Base-by-base conservation (phyloP, 30 jellyfish, hydroid and myxozoan species). In the Chironex yamaguchii region DNA sequence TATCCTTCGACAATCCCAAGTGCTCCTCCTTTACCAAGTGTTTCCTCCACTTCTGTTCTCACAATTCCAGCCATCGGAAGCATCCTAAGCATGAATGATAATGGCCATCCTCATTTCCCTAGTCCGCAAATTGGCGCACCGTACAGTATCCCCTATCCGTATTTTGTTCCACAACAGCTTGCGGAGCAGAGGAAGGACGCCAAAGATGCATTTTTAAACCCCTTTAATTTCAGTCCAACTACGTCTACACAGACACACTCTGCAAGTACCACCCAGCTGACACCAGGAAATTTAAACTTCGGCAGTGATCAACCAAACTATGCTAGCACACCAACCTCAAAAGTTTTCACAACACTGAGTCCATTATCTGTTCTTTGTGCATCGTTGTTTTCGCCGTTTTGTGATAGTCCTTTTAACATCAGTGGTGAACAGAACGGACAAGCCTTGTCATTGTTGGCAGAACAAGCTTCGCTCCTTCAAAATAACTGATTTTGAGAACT, bases 381-480 rank as follows among this genome's bases (percentile, higher is more conserved):
- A 0, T 79, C 97, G 14, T 77, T 89, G 77, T 89, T 89, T 34
- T 89, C 92, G 6, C 97, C 97, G 29, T 54, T 88, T 23, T 36
- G 68, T 34, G 92, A 88, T 31, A 36, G 35, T 36, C 88, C 58
- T 6, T 42, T 42, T 42, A 42, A 42, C 17, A 42, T 42, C 17
- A 42, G 58, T 17, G 17, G 58, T 42, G 58, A 42, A 42, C 58
- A 42, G 17, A 42, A 42, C 17, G 58, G 58, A 42, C 58, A 42
- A 17, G 58, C 13, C 17, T 42, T 42, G 17, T 42, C 58, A 6
- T 17, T 42, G 58, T 42, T 42, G 17, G 58, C 58, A 42, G 58
- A 42, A 6, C 58, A 42, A 17, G 58, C 58, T 42, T 42, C 58
- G 17, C 58, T 42, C 17, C 58, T 42, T 42, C 58, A 42, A 42